Conservation (phyloP, 2,888 invertebrate genomes). For the Lumbricus terrestris region DNA sequence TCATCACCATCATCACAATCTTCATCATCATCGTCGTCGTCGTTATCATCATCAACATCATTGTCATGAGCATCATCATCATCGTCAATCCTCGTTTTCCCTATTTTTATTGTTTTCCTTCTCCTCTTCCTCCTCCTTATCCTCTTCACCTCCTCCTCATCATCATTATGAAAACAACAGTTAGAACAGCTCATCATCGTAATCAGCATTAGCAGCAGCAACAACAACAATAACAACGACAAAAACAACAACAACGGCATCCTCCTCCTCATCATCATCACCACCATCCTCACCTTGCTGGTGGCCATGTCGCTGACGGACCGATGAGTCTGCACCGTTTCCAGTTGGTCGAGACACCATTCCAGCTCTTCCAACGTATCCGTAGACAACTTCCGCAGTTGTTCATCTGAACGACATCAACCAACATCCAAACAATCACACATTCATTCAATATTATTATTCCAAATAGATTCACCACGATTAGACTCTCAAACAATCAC, state of each 20-base stretch:
- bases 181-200: conserved; percentile 18
- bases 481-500: too few relatives aligned
- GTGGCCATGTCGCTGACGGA: conserved; percentile 99
- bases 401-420: conserved; percentile 69
- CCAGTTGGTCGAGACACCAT: conserved; percentile 99
- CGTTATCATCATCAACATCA: neutral
- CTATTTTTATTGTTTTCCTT: neutral
- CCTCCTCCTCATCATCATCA: neutral
- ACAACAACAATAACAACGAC: neutral
- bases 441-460: too few relatives aligned
- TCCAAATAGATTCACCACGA: neutral
- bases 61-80: neutral
- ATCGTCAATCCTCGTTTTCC: neutral
- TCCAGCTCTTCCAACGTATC: conserved; percentile 98
- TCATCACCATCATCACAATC: neutral
- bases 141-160: neutral
- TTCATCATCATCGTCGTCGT: neutral
- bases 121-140: too few relatives aligned
- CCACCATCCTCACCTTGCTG: conserved; percentile 74
- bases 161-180: too few relatives aligned
- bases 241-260: neutral
- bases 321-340: conserved; percentile 98
- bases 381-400: conserved; percentile 86
- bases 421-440: neutral
- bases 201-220: conserved; percentile 13